A percentile compares a stretch with the other conserved stretches of the same genome.
These are phyloP conservation scores for Balaenoptera acutorostrata DNA, from an alignment of 2,113 vertebrate species.

Conservation along the genomic window DNA sequence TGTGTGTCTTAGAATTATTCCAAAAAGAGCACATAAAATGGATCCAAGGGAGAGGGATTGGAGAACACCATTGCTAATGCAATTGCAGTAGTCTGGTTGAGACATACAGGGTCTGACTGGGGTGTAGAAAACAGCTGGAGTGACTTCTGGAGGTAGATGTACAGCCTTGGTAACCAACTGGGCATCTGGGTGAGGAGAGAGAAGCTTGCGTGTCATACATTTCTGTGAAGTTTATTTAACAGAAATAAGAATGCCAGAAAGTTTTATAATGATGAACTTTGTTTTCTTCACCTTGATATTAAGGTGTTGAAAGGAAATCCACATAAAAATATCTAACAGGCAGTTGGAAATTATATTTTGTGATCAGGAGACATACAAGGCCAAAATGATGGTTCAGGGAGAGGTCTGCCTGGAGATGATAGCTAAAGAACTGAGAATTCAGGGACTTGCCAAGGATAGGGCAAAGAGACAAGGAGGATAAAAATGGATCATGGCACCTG, in stretches of 20 bases:
- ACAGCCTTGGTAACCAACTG: neutral
- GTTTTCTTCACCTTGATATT: neutral
- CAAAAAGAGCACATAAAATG: neutral
- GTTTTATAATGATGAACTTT: neutral
- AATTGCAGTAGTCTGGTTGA: neutral
- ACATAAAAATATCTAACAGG: neutral
- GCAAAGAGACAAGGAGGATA: neutral
- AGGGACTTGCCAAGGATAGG: neutral
- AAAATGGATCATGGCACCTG: neutral
- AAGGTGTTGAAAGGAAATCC: neutral
- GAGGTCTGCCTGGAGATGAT: neutral
- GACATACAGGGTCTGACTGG: neutral
- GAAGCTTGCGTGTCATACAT: neutral
- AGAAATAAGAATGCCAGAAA: neutral
- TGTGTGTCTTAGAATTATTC: neutral
- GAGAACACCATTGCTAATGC: neutral
- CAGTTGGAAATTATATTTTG: neutral
- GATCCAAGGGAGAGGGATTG: neutral
- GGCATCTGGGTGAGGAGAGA: neutral
- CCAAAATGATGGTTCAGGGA: neutral
- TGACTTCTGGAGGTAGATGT: neutral
- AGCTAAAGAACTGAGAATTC: neutral
- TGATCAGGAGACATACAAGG: neutral
- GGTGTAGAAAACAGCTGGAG: neutral
- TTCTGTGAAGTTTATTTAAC: neutral